Conservation (phyloP, 2,888 invertebrate species). For the Chrysodeixis includens region DNA sequence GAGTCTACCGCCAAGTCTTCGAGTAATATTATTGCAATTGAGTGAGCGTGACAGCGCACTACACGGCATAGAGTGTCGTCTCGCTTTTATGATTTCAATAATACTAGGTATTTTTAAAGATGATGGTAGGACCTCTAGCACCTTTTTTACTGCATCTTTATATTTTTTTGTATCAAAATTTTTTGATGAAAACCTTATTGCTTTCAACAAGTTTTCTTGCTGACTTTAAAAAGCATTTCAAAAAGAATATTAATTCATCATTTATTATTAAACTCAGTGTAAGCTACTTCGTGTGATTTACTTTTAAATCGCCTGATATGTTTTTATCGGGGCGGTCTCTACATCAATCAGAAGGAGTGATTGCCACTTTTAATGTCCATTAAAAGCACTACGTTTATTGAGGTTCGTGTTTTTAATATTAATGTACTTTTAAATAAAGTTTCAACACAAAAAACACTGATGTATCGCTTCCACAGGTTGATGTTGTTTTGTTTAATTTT, state of each 20-base stretch:
- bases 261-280: not conserved
- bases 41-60: too few species aligned
- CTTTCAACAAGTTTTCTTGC: too few species aligned
- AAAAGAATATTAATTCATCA: not conserved
- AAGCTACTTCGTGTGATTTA: constrained; percentile 14
- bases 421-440: constrained; percentile 11
- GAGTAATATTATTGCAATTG: too few species aligned
- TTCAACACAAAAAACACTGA: not conserved
- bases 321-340: constrained; percentile 15
- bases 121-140: too few species aligned
- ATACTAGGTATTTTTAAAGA: too few species aligned
- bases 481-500: not conserved
- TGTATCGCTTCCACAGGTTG: not conserved
- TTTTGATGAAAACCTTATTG: too few species aligned
- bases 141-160: too few species aligned
- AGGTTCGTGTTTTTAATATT: constrained; percentile 28
- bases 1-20: too few species aligned
- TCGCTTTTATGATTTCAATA: too few species aligned
- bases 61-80: too few species aligned
- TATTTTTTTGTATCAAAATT: too few species aligned
- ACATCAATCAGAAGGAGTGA: constrained; percentile 43
- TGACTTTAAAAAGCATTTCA: not conserved
- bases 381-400: constrained; percentile 28
- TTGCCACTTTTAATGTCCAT: constrained; percentile 41
- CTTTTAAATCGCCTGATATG: constrained; percentile 32